These are phyloP conservation scores for Elgaria multicarinata DNA, from an alignment of 2,113 vertebrate genomes.

Conservation along the genomic window DNA sequence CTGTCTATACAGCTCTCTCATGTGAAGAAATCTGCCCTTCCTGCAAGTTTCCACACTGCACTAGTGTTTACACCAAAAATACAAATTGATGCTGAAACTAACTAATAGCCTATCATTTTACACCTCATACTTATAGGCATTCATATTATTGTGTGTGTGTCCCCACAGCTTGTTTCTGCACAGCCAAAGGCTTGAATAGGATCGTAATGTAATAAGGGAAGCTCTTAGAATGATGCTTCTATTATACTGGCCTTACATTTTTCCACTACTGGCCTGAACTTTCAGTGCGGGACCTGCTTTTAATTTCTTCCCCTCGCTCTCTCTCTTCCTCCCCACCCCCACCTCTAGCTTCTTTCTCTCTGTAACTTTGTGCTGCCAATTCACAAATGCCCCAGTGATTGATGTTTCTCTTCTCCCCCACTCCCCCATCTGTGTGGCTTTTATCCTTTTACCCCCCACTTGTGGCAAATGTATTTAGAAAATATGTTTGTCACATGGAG, in stretches of 20 bases:
- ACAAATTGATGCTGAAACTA: background rate
- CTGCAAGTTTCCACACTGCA: slow-evolving; percentile 4
- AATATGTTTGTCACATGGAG: too few relatives aligned
- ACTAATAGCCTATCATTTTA: background rate
- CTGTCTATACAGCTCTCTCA: background rate
- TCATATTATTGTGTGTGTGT: background rate
- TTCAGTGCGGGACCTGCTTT: background rate
- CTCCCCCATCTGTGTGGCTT: background rate
- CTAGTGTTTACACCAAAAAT: background rate
- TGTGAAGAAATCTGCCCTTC: background rate
- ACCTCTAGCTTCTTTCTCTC: background rate
- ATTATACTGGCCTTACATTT: background rate
- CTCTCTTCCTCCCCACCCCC: background rate
- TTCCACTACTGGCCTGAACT: background rate
- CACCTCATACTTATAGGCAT: background rate
- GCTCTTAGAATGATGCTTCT: background rate
- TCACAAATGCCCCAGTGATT: background rate
- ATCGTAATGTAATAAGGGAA: background rate
- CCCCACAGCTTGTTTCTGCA: background rate
- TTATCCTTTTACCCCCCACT: background rate
- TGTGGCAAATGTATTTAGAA: background rate
- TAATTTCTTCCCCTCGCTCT: background rate
- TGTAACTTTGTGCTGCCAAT: background rate
- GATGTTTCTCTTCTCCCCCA: background rate
- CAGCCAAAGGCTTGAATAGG: background rate